Evolutionary conservation across 2,113 vertebrate genomes (phyloP).

Genomic region (Embiotoca jacksoni): DNA sequence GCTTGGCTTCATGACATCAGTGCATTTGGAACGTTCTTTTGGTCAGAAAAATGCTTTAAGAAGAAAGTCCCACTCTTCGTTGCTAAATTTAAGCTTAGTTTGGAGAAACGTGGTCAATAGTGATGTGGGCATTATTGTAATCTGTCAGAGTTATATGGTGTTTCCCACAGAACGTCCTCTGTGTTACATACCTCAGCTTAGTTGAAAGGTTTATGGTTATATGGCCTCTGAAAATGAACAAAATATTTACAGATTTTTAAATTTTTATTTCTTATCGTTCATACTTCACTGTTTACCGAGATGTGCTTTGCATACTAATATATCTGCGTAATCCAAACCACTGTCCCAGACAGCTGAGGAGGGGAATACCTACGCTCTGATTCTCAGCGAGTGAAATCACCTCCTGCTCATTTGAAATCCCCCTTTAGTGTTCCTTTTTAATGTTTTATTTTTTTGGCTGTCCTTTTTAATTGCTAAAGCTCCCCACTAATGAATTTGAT

Average conservation of each 20-base stretch:
- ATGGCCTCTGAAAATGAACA: background rate
- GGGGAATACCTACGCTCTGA: conserved; percentile 71
- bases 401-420: conserved; percentile 51
- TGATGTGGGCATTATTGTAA: conserved; percentile 44
- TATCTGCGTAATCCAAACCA: background rate
- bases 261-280: background rate
- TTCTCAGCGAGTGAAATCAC: conserved; percentile 50
- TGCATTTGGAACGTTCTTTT: conserved; percentile 50
- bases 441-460: conserved; percentile 27
- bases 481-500: background rate
- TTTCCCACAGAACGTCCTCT: conserved; percentile 34
- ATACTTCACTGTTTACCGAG: background rate
- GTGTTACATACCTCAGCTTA: background rate
- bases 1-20: conserved; percentile 56
- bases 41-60: conserved; percentile 54
- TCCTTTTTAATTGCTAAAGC: background rate
- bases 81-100: conserved; percentile 57
- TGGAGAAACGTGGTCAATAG: conserved; percentile 42
- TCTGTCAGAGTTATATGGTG: conserved; percentile 22
- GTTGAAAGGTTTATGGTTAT: background rate
- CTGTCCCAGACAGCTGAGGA: conserved; percentile 18
- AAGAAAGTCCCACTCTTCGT: conserved; percentile 31
- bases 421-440: conserved; percentile 37
- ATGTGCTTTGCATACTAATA: background rate
- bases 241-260: background rate